Conservation (phyloP, 2,797 vertebrate species). For the Megaceryle alcyon region DNA sequence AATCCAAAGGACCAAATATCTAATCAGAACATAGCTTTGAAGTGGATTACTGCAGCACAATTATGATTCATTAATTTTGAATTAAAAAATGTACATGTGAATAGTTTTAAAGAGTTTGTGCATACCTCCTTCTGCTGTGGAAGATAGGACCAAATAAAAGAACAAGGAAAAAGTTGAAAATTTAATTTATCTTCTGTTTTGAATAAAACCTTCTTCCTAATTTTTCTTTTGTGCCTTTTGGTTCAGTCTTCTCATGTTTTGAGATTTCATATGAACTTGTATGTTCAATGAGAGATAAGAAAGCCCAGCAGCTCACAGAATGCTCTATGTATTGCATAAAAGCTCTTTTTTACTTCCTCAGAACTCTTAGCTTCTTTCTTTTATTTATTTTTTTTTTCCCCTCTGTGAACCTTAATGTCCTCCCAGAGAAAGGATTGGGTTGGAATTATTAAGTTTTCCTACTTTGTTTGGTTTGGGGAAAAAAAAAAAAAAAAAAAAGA, state of each 20-base stretch:
- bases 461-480: not conserved
- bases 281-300: not conserved
- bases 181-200: not conserved
- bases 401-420: not conserved
- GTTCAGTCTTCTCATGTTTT: not conserved
- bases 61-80: not conserved
- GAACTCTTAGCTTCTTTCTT: not conserved
- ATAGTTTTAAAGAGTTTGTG: not conserved
- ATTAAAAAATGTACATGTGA: not conserved
- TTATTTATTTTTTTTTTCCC: not conserved
- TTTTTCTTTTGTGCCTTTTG: not conserved
- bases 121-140: not conserved
- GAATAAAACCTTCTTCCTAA: not conserved
- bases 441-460: not conserved
- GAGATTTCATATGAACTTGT: not conserved
- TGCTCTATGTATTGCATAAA: not conserved
- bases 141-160: not conserved
- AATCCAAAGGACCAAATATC: conserved; percentile 19
- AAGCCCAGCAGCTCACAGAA: not conserved
- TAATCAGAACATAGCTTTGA: not conserved
- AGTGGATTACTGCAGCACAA: not conserved
- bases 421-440: not conserved
- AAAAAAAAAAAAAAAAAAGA: not conserved
- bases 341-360: not conserved
- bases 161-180: not conserved